These are phyloP conservation scores for Otus scops DNA, from an alignment of 2,797 vertebrate genomes.

Conservation along the genomic window DNA sequence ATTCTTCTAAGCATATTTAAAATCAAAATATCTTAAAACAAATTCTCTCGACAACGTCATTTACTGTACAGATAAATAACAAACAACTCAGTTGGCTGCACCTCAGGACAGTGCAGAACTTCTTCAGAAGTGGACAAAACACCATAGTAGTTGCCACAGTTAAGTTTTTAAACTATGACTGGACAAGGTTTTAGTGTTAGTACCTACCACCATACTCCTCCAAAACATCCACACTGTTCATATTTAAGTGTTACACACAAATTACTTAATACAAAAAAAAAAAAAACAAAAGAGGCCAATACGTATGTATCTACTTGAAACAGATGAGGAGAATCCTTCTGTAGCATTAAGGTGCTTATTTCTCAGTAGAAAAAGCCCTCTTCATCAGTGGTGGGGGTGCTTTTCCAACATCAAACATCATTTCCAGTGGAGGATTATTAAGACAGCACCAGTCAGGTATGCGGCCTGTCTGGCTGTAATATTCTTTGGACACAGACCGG, in stretches of 20 bases:
- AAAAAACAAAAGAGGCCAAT: neutral
- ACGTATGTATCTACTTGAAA: neutral
- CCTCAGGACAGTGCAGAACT: neutral
- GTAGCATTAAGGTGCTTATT: slow-evolving; percentile 72
- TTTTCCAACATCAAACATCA: slow-evolving; percentile 89
- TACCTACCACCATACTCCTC: neutral
- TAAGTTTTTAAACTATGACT: neutral
- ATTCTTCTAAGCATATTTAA: neutral
- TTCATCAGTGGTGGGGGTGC: slow-evolving; percentile 92
- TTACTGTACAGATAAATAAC: slow-evolving; percentile 57
- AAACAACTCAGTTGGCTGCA: neutral
- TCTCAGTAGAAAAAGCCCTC: slow-evolving; percentile 96
- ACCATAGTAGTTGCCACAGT: neutral
- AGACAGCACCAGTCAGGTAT: slow-evolving; percentile 96
- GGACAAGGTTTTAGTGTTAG: neutral
- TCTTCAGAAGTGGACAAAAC: neutral
- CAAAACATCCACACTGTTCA: neutral
- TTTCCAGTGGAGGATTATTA: slow-evolving; percentile 90
- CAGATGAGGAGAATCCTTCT: neutral
- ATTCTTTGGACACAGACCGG: slow-evolving; percentile 93
- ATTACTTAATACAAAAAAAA: neutral
- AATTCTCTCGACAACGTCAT: neutral
- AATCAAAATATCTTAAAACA: neutral
- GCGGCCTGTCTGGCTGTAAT: slow-evolving; percentile 93
- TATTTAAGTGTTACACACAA: neutral